Base-by-base conservation (phyloP, 64 coral and sea anemone genomes). In the Stichodactyla helianthus region DNA sequence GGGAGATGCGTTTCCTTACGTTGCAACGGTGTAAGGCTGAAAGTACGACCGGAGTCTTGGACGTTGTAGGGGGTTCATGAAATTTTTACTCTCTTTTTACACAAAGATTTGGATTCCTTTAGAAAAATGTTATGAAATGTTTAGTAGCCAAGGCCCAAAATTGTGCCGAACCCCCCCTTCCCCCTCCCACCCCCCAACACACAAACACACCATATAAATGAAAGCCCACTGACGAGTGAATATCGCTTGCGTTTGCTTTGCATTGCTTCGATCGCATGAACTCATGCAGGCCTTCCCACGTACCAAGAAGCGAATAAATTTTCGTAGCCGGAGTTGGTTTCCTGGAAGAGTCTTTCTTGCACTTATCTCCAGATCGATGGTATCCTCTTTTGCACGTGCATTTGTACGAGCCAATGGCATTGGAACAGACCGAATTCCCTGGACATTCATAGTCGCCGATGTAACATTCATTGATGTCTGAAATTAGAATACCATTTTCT, bases 381-480 rank as follows among this genome's bases (percentile, higher is more conserved):
- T 62, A 84, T 23, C 83, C 83, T 14, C 22, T 84, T 63, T 63
- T 60, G 25, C 83, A 84, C 4, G 19, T 35, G 15, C 83, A 84
- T 35, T 84, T 84, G 53, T 84, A 84, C 6, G 83, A 57, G 5
- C 83, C 83, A 11, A 60, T 15, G 15, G 55, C 15, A 25, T 84
- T 84, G 55, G 52, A 57, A 51, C 83, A 84, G 27, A 62, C 55
- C 14, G 83, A 60, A 16, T 84, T 20, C 52, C 5, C 19, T 10
- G 56, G 83, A 18, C 83, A 84, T 14, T 61, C 16, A 28, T 60
- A 84, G 54, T 20, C 55, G 35, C 59, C 83, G 16, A 11, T 28
- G 27, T 60, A 84, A 26, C 83, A 84, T 54, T 84, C 83, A 51
- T 84, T 63, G 52, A 31, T 84, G 26, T 84, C 83, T 59, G 54